Base-by-base conservation (phyloP, 2,888 invertebrate species). In the Melieria picta region DNA sequence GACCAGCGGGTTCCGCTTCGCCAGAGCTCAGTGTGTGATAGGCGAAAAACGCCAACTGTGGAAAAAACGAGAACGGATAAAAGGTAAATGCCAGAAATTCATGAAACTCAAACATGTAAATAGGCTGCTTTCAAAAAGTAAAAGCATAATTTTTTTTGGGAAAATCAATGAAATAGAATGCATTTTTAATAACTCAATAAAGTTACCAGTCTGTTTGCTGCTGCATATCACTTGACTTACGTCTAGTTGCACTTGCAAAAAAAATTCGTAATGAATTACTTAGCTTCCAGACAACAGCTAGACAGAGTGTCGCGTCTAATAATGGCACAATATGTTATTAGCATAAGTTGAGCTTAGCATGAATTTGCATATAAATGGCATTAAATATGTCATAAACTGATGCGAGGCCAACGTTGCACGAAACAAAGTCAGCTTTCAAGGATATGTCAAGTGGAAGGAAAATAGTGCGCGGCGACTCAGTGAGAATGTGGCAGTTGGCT, bases 1-100 rank as follows among this genome's bases (percentile, higher is more conserved):
- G 96, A 72, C 97, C 97, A 69, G 95, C 93, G 74, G 95, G 92
- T 86, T 94, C 94, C 78, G 83, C 79, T 85, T 93, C 91, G 67
- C 96, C 96, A 81, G 92, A 92, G 71, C 91, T 90, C 75, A 95
- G 90, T 82, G 94, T 93, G 86, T 97, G 95, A 88, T 97, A 97
- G 74, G 94, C 92, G 89, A 96, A 97, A 87, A 96, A 95, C 71
- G 94, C 94, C 88, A 97, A 89, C 97, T 97, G 91, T 5, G 90
- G 89, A 80, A 82, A 78, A 73, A 46, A 63, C 5, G 11, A 10
- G 6, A 68, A n/a, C 50, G 0, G 13, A 52, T 16, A 62, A 69
- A 66, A 55, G 52, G 46, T 46, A 48, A 13, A 30, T 30, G 30
- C 30, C 3, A 43, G 13, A 45, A 11, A n/a, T 60, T 45, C n/a